Conservation (phyloP, 2,888 invertebrate genomes). For the Idaea aversata region DNA sequence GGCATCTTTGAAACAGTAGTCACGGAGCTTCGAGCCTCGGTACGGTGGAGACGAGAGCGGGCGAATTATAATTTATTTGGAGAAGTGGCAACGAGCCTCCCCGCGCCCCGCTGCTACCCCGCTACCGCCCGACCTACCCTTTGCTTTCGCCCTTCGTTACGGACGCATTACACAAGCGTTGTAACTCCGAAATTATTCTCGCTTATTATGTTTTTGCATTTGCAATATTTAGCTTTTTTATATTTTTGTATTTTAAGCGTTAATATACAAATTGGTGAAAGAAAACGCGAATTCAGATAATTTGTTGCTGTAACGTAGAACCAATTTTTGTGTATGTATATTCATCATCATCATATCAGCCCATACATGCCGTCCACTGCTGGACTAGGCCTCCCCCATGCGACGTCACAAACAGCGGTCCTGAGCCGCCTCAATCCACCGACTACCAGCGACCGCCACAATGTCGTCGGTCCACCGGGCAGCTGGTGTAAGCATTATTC, state of each 20-base stretch:
- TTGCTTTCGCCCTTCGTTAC: conserved; percentile 81
- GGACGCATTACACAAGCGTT: conserved; percentile 53
- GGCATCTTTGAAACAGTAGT: conserved; percentile 60
- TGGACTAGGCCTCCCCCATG: too few species aligned
- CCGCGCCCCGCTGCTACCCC: conserved; percentile 45
- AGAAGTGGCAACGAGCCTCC: conserved; percentile 78
- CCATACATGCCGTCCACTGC: too few species aligned
- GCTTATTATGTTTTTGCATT: conserved; percentile 7
- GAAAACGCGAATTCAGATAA: not conserved
- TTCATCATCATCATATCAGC: too few species aligned
- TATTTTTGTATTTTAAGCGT: not conserved
- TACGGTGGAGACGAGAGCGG: conserved; percentile 53
- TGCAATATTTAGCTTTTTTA: not conserved
- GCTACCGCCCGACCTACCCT: conserved; percentile 74
- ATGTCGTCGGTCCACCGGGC: too few species aligned
- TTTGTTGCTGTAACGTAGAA: not conserved
- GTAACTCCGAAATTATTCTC: conserved; percentile 51
- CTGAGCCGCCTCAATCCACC: too few species aligned
- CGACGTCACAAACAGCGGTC: too few species aligned
- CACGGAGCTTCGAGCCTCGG: conserved; percentile 39
- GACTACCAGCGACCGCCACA: too few species aligned
- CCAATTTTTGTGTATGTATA: not conserved
- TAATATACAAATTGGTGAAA: not conserved
- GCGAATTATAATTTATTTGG: conserved; percentile 82
- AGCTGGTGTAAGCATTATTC: conserved; percentile 14